Percentiles rank a stretch among this genome's conserved stretches.
phyloP scores from a whole-genome alignment of 2,797 vertebrate genomes.

The Danio choprae region DNA sequence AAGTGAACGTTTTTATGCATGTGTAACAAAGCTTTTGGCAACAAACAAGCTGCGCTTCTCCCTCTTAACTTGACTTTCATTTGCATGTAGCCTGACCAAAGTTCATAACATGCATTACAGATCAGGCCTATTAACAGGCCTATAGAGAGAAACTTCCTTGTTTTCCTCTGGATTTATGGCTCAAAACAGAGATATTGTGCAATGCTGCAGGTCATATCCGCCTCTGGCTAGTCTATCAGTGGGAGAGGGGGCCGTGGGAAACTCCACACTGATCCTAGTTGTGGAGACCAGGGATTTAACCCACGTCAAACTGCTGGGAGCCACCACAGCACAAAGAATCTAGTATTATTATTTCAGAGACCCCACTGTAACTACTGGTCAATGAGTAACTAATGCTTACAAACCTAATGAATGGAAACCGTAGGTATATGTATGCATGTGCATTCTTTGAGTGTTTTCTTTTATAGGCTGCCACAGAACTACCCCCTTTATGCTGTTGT shows the following conservation, averaged over 20 bases:
- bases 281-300: conserved; percentile 50
- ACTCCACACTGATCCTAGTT: conserved; percentile 33
- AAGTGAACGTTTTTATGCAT: neutral
- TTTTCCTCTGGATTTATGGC: conserved; percentile 33
- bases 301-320: conserved; percentile 38
- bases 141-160: conserved; percentile 25
- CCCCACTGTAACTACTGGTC: conserved; percentile 44
- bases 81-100: neutral
- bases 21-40: neutral
- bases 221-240: conserved; percentile 48
- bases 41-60: neutral
- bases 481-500: conserved; percentile 32
- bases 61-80: neutral
- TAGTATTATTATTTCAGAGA: conserved; percentile 41
- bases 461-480: conserved; percentile 35
- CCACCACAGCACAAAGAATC: conserved; percentile 6
- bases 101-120: neutral
- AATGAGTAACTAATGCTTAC: conserved; percentile 52
- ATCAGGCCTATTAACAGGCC: neutral
- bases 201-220: conserved; percentile 38
- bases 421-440: conserved; percentile 23
- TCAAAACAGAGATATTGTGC: conserved; percentile 42
- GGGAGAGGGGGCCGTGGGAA: conserved; percentile 57
- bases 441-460: conserved; percentile 27
- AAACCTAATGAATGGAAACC: conserved; percentile 28